Conservation (phyloP, 2,113 vertebrate species). For the Chloropsis hardwickii region DNA sequence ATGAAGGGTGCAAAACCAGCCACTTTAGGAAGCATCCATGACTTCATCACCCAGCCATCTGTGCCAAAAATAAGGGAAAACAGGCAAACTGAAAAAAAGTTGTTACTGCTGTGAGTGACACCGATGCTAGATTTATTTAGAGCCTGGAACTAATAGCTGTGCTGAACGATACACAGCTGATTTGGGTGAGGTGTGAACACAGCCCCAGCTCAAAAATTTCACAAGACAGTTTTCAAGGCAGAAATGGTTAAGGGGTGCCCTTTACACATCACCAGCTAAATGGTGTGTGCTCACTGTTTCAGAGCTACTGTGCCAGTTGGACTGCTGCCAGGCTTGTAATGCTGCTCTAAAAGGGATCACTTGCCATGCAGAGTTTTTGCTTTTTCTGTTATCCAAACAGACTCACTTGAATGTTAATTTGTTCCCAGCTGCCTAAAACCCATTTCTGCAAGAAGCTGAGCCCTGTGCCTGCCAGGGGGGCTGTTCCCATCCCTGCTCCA, state of each 20-base stretch:
- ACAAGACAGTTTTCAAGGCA: background rate
- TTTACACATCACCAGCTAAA: constrained; percentile 30
- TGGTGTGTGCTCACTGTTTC: constrained; percentile 4
- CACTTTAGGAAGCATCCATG: background rate
- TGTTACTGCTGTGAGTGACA: background rate
- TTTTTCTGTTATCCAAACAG: constrained; percentile 31
- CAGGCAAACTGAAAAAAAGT: background rate
- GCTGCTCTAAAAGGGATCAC: background rate
- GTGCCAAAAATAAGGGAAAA: background rate
- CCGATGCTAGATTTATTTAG: background rate
- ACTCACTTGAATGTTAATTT: constrained; percentile 31
- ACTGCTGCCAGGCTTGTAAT: background rate
- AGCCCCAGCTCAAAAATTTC: background rate
- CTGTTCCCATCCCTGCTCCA: background rate
- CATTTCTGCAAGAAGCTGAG: background rate
- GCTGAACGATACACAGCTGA: background rate
- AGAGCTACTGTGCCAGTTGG: constrained; percentile 31
- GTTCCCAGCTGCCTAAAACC: background rate
- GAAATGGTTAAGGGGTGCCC: constrained; percentile 19
- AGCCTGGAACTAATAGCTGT: background rate
- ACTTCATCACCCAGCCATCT: background rate
- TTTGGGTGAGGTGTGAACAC: background rate
- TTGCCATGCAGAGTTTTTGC: background rate
- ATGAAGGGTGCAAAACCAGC: background rate
- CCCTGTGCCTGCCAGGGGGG: rapidly evolving